phyloP scores from a whole-genome alignment of 2,888 invertebrate genomes.

The Diabrotica balteata region DNA sequence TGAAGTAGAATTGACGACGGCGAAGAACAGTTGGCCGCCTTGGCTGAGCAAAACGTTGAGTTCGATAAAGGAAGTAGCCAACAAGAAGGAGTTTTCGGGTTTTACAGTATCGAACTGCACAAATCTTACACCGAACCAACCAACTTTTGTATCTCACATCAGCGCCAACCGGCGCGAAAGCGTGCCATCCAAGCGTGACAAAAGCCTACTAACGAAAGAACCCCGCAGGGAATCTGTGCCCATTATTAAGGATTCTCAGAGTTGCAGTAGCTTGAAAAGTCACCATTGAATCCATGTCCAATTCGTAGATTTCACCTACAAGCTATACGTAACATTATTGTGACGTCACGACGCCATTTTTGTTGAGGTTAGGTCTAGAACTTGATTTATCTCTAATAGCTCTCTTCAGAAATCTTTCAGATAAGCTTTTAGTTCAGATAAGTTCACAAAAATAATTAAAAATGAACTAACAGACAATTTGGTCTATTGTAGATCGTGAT shows the following conservation, averaged over 20 bases:
- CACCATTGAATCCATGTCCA: slow-evolving; percentile 28
- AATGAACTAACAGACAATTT: no score
- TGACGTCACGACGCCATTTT: no score
- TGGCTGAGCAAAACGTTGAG: slow-evolving; percentile 95
- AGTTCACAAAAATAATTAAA: no score
- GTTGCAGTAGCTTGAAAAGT: slow-evolving; percentile 56
- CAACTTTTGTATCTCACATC: slow-evolving; percentile 60
- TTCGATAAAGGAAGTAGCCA: slow-evolving; percentile 76
- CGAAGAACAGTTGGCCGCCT: slow-evolving; percentile 82
- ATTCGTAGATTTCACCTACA: no score
- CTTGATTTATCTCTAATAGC: no score
- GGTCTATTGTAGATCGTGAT: no score
- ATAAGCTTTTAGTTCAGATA: no score
- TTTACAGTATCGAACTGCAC: slow-evolving; percentile 38
- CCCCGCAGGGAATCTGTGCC: slow-evolving; percentile 56
- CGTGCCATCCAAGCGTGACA: slow-evolving; percentile 56
- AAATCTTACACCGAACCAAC: slow-evolving; percentile 47
- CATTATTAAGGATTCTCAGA: slow-evolving; percentile 59
- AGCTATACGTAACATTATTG: no score
- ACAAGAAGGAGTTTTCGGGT: slow-evolving; percentile 63
- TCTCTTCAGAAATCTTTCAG: no score
- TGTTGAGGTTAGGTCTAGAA: no score
- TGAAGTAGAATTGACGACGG: slow-evolving; percentile 75
- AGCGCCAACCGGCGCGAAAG: slow-evolving; percentile 59
- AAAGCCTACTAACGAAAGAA: slow-evolving; percentile 40